Evolutionary conservation across 1,140 invertebrate species (phyloP), one percentile per base, ranked within the genome.

Genomic region (Euwallacea similis): DNA sequence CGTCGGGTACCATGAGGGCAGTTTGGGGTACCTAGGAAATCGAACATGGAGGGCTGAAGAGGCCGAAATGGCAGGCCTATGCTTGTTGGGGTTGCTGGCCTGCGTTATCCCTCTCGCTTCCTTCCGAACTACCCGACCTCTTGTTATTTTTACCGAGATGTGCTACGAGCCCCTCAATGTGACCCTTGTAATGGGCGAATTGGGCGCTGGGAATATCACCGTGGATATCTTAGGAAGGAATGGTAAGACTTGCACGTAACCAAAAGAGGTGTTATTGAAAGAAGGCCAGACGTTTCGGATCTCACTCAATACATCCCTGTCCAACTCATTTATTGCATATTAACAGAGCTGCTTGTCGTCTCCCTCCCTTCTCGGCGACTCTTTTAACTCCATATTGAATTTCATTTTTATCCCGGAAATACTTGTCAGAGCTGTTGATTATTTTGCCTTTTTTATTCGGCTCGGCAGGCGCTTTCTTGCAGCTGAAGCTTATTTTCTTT

Each of bases 41-140:
- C 42, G 56, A 70, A 54, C 21, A 80, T 80, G 79, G 73, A 76
- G 75, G 76, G 79, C 72, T 80, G 76, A 80, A 74, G 71, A 75
- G 76, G 71, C 69, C 68, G 71, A 67, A 73, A 80, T 80, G 79
- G 78, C 79, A 78, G 76, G 76, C 78, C 76, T 79, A 72, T 74
- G 76, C 71, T 73, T 78, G 67, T 43, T 79, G 73, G 76, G 77
- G 79, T 76, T 80, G 77, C 74, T 80, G 75, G 76, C 75, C 74
- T 80, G 76, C 77, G 69, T 69, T 67, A 64, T 66, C 66, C 74
- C 75, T 72, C 46, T 76, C 69, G 72, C 75, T 56, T 67, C 73
- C 72, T 59, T 70, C 60, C 73, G 72, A 66, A 44, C 66, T 43
- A 66, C 73, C 41, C 33, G 54, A 16, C 70, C 74, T 15, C 46